Conservation (phyloP, 2,888 invertebrate species). For the Anagyrus pseudococci region DNA sequence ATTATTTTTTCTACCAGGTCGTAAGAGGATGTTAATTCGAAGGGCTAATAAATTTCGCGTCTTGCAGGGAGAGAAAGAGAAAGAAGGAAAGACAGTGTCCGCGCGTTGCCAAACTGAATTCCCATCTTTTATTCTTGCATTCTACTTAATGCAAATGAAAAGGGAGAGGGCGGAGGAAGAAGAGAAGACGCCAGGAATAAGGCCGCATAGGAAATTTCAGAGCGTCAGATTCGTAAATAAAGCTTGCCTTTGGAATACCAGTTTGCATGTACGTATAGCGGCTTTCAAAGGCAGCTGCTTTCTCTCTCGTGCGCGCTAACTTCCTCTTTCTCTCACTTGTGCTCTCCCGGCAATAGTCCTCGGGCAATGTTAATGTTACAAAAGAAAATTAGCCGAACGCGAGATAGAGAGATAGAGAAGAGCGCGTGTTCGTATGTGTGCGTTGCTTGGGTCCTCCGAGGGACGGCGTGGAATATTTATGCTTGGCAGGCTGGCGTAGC, state of each 20-base stretch:
- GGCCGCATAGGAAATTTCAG: slow-evolving; percentile 5
- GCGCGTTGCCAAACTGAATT: neutral
- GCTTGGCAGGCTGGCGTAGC: neutral
- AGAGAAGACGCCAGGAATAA: neutral
- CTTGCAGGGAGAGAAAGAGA: neutral
- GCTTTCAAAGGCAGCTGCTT: neutral
- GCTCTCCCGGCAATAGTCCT: neutral
- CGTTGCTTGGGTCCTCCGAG: neutral
- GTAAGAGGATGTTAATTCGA: too few species aligned
- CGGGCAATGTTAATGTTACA: slow-evolving; percentile 23
- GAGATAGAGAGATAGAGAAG: neutral
- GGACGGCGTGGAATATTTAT: slow-evolving; percentile 31
- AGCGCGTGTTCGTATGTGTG: neutral
- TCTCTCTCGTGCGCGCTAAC: neutral
- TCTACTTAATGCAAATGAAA: slow-evolving; percentile 16
- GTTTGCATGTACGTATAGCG: neutral
- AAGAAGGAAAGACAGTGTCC: neutral
- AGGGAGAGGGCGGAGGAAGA: neutral
- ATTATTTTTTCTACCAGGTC: too few species aligned
- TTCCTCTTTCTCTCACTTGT: neutral
- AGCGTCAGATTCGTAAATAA: slow-evolving; percentile 24
- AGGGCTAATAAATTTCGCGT: slow-evolving; percentile 3
- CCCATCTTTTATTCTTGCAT: slow-evolving; percentile 15
- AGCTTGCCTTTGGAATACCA: neutral
- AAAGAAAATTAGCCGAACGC: slow-evolving; percentile 21